Base-by-base conservation (phyloP, 2,113 vertebrate species). In the Harpagus bidentatus region DNA sequence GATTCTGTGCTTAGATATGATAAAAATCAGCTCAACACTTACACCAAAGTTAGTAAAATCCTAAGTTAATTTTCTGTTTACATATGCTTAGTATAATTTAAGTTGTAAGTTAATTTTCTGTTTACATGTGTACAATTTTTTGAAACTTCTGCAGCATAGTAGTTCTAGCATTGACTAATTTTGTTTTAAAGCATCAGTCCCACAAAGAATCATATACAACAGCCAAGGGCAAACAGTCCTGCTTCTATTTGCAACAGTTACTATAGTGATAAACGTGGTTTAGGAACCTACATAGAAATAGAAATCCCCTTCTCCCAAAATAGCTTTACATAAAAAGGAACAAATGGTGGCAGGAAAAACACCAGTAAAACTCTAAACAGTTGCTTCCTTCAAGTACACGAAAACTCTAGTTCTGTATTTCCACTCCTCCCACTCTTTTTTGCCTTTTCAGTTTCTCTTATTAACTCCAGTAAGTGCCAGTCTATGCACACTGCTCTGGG, bases 231-330 rank as follows among this genome's bases (percentile, higher is more conserved):
- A 80, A 92, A 55, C 85, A 94, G 90, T 59, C 29, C 58, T 85
- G 66, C 70, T 93, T 80, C 45, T 96, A 32, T 93, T 88, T 96
- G 87, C 43, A 93, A n/a, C 32, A 86, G 88, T 96, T 86, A 55
- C 86, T 88, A 48, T 88, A 86, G 95, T 52, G 78, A 88, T 82
- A 88, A 93, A 85, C 0, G 1, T 88, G 91, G 63, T 88, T 83
- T 86, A 91, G 83, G 83, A 95, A 94, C 76, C 72, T 77, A 69
- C 72, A 77, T 32, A 95, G 93, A 90, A 90, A 92, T 67, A 95
- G 93, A 96, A 96, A 95, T 93, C 93, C 86, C 89, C 89, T 77
- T 88, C 92, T 91, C 67, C 77, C 34, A 61, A 80, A 96, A 94
- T 94, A 96, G 81, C 34, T 77, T 13, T 77, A 34, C 62, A 42